phyloP scores from a whole-genome alignment of 2,113 vertebrate genomes.

The Vulpes ferrilata region DNA sequence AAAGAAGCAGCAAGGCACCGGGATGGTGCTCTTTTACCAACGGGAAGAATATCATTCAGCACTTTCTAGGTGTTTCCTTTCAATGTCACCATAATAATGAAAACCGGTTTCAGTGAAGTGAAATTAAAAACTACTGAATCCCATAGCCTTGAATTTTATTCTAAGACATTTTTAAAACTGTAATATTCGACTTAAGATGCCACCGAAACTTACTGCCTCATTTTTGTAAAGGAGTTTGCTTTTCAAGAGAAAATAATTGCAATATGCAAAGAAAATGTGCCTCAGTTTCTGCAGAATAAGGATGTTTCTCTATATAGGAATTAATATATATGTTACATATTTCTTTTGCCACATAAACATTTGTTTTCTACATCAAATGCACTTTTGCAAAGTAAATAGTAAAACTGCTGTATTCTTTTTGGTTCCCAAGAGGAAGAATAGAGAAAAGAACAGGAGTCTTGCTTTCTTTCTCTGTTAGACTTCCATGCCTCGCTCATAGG shows the following conservation, averaged over 20 bases:
- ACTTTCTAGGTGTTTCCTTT: background rate
- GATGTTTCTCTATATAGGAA: background rate
- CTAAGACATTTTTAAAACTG: slow-evolving; percentile 55
- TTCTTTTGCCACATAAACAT: slow-evolving; percentile 19
- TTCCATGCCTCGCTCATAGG: accelerated
- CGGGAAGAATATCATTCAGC: background rate
- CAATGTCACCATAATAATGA: slow-evolving; percentile 13
- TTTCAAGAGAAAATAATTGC: slow-evolving; percentile 54
- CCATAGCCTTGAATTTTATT: slow-evolving; percentile 43
- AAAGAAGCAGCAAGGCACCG: background rate
- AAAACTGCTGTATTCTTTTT: background rate
- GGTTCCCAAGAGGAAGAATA: background rate
- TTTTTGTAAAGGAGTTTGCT: slow-evolving; percentile 51
- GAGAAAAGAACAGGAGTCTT: background rate
- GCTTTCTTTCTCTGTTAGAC: background rate
- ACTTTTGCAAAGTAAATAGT: background rate
- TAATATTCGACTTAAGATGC: slow-evolving; percentile 58
- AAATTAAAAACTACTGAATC: slow-evolving; percentile 71
- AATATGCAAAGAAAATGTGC: background rate
- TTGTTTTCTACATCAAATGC: background rate
- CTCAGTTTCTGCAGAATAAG: slow-evolving; percentile 14
- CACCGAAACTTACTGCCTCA: slow-evolving; percentile 41
- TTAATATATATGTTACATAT: background rate
- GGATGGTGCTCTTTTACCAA: background rate
- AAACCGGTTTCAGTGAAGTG: slow-evolving; percentile 19